A percentile compares a stretch with the other conserved stretches of the same genome.
phyloP scores from a whole-genome alignment of 2,888 invertebrate species.

The Dorcus hopei region DNA sequence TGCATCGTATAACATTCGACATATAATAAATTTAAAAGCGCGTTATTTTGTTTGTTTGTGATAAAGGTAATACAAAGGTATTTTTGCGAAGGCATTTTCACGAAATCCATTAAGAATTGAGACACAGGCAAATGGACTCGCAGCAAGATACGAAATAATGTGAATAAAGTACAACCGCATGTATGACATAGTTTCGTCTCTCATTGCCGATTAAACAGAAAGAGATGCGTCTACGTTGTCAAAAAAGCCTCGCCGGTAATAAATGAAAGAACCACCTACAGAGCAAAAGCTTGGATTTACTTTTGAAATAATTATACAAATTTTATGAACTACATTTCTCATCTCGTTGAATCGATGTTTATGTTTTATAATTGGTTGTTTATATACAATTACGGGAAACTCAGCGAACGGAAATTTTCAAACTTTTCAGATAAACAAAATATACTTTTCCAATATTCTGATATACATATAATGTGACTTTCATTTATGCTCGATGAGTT shows the following conservation, averaged over 20 bases:
- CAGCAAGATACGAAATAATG: constrained; percentile 21
- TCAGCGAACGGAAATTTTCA: too few relatives aligned
- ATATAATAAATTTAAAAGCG: constrained; percentile 18
- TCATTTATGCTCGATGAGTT: too few relatives aligned
- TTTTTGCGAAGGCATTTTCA: constrained; percentile 21
- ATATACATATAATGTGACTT: too few relatives aligned
- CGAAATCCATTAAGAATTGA: constrained; percentile 21
- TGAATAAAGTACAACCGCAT: constrained; percentile 14
- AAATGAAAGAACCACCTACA: constrained; percentile 25
- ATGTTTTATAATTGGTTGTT: too few relatives aligned
- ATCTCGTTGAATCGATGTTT: too few relatives aligned
- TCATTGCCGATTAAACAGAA: constrained; percentile 13
- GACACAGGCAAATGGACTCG: constrained; percentile 18
- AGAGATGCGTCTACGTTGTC: constrained; percentile 13
- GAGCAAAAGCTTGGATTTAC: constrained; percentile 24
- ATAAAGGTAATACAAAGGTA: constrained; percentile 19
- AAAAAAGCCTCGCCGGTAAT: constrained; percentile 14
- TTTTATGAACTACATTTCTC: too few relatives aligned
- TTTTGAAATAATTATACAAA: constrained; percentile 25
- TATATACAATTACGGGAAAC: too few relatives aligned
- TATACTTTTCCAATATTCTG: too few relatives aligned
- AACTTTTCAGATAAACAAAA: too few relatives aligned
- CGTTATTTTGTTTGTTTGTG: constrained; percentile 19
- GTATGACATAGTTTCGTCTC: constrained; percentile 15
- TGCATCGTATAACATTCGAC: too few relatives aligned